Percentiles rank a stretch among this genome's conserved stretches.
phyloP scores from a whole-genome alignment of 2,888 invertebrate species.

The Dinocampus coccinellae region DNA sequence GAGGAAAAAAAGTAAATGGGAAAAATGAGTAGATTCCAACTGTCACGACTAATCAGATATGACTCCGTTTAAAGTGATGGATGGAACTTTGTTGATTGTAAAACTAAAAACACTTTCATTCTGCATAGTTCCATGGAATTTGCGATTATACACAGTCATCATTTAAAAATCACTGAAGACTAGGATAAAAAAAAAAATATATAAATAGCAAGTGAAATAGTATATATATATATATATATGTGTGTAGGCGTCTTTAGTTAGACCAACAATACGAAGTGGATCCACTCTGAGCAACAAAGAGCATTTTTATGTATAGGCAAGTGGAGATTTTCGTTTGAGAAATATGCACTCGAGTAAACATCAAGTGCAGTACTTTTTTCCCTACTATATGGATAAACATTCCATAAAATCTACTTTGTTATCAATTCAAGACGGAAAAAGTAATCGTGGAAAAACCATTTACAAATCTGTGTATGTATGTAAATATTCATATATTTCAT shows the following conservation, averaged over 20 bases:
- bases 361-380: slow-evolving; percentile 6
- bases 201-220: too few relatives aligned
- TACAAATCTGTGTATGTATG: too few relatives aligned
- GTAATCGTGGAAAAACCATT: too few relatives aligned
- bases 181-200: background rate
- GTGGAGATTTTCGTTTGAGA: background rate
- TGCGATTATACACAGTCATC: background rate
- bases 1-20: background rate
- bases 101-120: background rate
- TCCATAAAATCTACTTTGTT: background rate
- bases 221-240: background rate
- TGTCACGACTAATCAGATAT: background rate
- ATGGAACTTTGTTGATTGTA: background rate
- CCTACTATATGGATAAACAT: background rate
- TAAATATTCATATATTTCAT: too few relatives aligned
- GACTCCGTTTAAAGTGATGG: background rate
- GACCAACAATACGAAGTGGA: slow-evolving; percentile 13
- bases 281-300: slow-evolving; percentile 15
- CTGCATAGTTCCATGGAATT: too few relatives aligned
- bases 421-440: background rate
- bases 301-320: background rate
- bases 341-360: slow-evolving; percentile 9
- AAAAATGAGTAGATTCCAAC: background rate
- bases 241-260: background rate
- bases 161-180: background rate